These are phyloP conservation scores for Acanthurus leucopareius DNA, from an alignment of 2,797 vertebrate species.

Conservation along the genomic window DNA sequence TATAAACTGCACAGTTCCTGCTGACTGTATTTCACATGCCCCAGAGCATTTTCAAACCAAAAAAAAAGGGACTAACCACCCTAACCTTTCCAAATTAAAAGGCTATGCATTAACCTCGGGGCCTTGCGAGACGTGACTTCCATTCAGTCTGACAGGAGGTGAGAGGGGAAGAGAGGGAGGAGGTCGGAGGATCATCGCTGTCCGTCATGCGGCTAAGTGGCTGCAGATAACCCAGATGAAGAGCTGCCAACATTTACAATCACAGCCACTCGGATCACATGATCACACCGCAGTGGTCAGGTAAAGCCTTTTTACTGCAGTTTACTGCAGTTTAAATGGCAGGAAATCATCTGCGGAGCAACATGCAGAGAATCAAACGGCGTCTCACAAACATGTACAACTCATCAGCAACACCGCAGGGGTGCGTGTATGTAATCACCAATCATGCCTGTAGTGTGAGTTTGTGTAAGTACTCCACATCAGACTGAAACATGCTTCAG, in stretches of 20 bases:
- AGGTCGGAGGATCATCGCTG: constrained; percentile 51
- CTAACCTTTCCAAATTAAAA: constrained; percentile 70
- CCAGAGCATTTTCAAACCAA: constrained; percentile 29
- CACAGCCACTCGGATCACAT: constrained; percentile 29
- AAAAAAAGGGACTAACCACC: constrained; percentile 28
- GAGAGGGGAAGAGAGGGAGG: constrained; percentile 47
- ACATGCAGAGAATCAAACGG: constrained; percentile 20
- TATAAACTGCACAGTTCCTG: constrained; percentile 45
- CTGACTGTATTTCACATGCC: constrained; percentile 52
- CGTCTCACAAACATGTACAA: constrained; percentile 27
- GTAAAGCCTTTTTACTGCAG: constrained; percentile 16
- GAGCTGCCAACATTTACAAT: constrained; percentile 48
- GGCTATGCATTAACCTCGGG: constrained; percentile 75
- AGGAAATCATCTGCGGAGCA: constrained; percentile 27
- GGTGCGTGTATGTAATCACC: constrained; percentile 34
- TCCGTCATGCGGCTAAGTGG: constrained; percentile 65
- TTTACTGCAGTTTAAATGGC: constrained; percentile 36
- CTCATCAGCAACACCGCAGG: constrained; percentile 58
- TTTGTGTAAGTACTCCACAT: constrained; percentile 8
- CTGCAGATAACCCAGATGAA: constrained; percentile 68
- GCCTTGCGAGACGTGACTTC: constrained; percentile 68
- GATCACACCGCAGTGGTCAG: constrained; percentile 46
- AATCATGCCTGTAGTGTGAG: constrained; percentile 22
- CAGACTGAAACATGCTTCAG: constrained; percentile 20
- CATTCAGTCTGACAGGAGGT: constrained; percentile 60